A percentile compares a stretch with the other conserved stretches of the same genome.
phyloP scores from a whole-genome alignment of 2,113 vertebrate species.

The Tapirus terrestris region DNA sequence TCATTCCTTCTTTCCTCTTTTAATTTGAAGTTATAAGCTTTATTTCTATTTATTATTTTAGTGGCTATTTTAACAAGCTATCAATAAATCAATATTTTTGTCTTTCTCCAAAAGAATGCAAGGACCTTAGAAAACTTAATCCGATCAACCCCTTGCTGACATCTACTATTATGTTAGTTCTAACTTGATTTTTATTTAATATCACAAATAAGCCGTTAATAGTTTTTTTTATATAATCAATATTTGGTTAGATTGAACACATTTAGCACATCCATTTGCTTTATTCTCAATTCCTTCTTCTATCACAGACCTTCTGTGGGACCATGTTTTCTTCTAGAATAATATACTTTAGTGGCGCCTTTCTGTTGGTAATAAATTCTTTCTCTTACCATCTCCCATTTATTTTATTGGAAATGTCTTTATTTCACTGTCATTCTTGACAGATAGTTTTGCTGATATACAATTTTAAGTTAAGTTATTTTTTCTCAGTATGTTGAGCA shows the following conservation, averaged over 20 bases:
- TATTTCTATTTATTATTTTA: background rate
- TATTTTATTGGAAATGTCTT: background rate
- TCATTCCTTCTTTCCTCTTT: background rate
- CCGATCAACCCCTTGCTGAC: background rate
- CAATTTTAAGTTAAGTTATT: background rate
- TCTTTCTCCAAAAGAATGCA: background rate
- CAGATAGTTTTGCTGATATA: background rate
- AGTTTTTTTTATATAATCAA: background rate
- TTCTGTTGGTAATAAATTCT: background rate
- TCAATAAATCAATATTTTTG: background rate
- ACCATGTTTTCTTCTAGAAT: background rate
- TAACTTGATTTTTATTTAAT: background rate
- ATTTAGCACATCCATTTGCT: background rate
- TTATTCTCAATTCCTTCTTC: background rate
- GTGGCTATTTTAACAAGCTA: background rate
- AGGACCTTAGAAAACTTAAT: constrained; percentile 2
- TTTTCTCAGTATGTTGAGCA: background rate
- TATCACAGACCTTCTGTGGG: background rate
- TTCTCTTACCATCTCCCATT: background rate
- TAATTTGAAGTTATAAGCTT: background rate
- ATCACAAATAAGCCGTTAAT: background rate
- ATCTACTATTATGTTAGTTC: background rate
- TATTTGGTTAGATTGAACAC: background rate
- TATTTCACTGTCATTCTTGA: background rate
- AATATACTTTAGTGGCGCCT: background rate